Conservation (phyloP, 2,888 invertebrate genomes). For the Apeira syringaria region DNA sequence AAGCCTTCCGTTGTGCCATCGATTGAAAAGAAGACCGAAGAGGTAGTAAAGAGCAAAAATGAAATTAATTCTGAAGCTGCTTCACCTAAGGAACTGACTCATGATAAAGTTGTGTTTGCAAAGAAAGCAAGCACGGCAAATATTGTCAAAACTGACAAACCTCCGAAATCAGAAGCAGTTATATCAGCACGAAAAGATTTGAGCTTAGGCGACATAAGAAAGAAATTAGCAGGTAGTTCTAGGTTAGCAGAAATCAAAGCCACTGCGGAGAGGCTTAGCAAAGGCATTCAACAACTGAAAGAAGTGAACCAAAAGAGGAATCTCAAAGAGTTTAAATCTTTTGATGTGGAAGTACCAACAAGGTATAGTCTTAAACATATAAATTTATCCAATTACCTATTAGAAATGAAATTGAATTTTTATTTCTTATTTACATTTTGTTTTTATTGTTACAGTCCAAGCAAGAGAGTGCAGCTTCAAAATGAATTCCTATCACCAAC, state of each 20-base stretch:
- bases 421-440: too few relatives aligned
- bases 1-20: constrained; percentile 1
- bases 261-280: constrained; percentile 86
- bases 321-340: constrained; percentile 87
- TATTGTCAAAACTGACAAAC: constrained; percentile 38
- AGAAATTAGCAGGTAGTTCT: constrained; percentile 86
- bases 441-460: constrained; percentile 84
- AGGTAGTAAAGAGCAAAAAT: constrained; percentile 24
- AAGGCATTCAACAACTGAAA: constrained; percentile 85
- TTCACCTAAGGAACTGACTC: constrained; percentile 12
- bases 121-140: constrained; percentile 63
- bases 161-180: constrained; percentile 61
- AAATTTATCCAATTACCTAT: too few relatives aligned
- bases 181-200: constrained; percentile 83
- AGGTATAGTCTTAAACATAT: constrained; percentile 75
- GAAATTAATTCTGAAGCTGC: constrained; percentile 7
- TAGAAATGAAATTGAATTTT: too few relatives aligned
- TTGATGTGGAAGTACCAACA: constrained; percentile 89
- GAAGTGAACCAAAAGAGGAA: constrained; percentile 73
- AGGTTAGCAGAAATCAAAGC: constrained; percentile 88
- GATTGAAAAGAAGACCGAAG: constrained; percentile 1
- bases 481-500: constrained; percentile 82
- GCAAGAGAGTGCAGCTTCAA: constrained; percentile 62
- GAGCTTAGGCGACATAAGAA: constrained; percentile 87
- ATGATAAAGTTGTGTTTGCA: constrained; percentile 44